Conservation (phyloP, 2,888 invertebrate genomes). For the Sinelater perroti region DNA sequence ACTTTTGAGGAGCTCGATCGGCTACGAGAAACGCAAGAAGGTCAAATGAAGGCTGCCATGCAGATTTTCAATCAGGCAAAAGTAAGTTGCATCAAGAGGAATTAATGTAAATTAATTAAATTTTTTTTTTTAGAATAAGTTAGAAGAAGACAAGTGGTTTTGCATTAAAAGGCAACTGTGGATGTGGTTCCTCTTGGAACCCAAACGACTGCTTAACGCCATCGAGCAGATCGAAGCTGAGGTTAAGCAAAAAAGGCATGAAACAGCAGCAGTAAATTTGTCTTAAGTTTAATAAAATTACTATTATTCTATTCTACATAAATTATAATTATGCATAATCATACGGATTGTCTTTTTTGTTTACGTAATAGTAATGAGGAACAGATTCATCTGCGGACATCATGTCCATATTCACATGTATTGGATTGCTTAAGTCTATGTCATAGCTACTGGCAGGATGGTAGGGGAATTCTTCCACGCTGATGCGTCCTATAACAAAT, state of each 20-base stretch:
- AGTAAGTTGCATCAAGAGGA: slow-evolving; percentile 8
- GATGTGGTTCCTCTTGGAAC: slow-evolving; percentile 38
- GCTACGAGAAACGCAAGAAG: slow-evolving; percentile 1
- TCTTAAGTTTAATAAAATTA: neutral
- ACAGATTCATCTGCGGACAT: slow-evolving; percentile 28
- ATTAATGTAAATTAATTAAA: neutral
- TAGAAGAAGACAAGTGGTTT: slow-evolving; percentile 46
- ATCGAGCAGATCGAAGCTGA: slow-evolving; percentile 32
- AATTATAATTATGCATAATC: slow-evolving; percentile 15
- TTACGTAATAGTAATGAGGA: slow-evolving; percentile 29
- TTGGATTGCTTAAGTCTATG: slow-evolving; percentile 60
- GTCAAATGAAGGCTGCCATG: slow-evolving; percentile 5
- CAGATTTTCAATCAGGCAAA: slow-evolving; percentile 10
- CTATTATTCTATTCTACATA: slow-evolving; percentile 2
- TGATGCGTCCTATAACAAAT: slow-evolving; percentile 11
- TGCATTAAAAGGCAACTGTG: slow-evolving; percentile 46
- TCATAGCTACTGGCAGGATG: slow-evolving; percentile 47
- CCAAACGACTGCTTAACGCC: slow-evolving; percentile 29
- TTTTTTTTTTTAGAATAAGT: slow-evolving; percentile 46
- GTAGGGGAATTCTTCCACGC: slow-evolving; percentile 2
- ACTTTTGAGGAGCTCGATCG: slow-evolving; percentile 19
- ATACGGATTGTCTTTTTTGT: slow-evolving; percentile 21
- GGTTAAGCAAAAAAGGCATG: slow-evolving; percentile 7
- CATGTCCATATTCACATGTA: slow-evolving; percentile 57
- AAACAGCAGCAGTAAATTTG: neutral